Evolutionary conservation across 2,888 invertebrate species (phyloP).

Genomic region (Polymixis lichenea): DNA sequence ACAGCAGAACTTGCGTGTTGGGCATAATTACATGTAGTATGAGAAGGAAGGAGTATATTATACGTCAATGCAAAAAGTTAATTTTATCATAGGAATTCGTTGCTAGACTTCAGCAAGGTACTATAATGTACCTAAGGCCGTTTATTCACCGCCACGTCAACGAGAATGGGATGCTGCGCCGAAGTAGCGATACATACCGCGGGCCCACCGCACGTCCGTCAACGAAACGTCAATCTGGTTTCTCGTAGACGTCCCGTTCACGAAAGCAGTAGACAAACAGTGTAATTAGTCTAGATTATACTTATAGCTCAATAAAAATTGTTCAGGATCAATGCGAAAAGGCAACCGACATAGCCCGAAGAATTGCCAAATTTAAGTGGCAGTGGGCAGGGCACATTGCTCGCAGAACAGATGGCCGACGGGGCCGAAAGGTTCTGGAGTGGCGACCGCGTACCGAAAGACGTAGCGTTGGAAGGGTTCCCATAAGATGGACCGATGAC

Average conservation of each 20-base stretch:
- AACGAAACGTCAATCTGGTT: background rate
- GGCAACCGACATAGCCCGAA: too few species aligned
- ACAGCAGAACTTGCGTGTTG: constrained; percentile 23
- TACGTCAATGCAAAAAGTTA: too few species aligned
- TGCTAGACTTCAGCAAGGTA: background rate
- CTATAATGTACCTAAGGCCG: background rate
- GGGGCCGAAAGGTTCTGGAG: too few species aligned
- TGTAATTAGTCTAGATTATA: constrained; percentile 11
- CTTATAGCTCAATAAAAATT: constrained; percentile 11
- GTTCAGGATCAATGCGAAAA: background rate
- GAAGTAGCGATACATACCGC: background rate
- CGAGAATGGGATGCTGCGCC: background rate
- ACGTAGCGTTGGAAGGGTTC: too few species aligned
- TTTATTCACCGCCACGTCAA: background rate
- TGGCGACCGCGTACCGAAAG: too few species aligned
- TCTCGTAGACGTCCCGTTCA: background rate
- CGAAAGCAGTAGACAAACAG: background rate
- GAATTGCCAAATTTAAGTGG: too few species aligned
- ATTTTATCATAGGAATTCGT: background rate
- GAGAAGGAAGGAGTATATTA: background rate
- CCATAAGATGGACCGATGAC: too few species aligned
- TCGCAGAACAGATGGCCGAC: too few species aligned
- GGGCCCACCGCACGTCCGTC: background rate
- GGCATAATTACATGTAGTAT: background rate
- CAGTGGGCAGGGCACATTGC: too few species aligned